A percentile compares a stretch with the other conserved stretches of the same genome.
These are phyloP conservation scores for Microdon myrmicae DNA, from an alignment of 2,888 invertebrate species.

Conservation along the genomic window DNA sequence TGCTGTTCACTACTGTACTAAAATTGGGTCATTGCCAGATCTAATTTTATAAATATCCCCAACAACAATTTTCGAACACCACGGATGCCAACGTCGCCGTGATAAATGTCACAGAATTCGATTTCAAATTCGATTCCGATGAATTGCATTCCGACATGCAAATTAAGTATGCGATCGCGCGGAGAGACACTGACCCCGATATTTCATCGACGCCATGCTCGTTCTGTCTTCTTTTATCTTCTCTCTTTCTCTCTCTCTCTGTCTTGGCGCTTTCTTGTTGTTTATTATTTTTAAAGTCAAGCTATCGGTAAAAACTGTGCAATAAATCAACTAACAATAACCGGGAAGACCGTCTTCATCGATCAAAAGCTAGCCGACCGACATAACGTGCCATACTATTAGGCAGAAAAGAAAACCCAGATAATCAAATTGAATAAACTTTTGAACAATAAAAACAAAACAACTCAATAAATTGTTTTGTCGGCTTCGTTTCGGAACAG, in stretches of 20 bases:
- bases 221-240: conserved; percentile 7
- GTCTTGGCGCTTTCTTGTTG: too few species aligned
- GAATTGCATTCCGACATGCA: conserved; percentile 50
- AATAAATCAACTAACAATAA: neutral
- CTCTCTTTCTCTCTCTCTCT: conserved; percentile 1
- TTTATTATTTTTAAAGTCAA: conserved; percentile 50
- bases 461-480: conserved; percentile 20
- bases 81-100: conserved; percentile 3
- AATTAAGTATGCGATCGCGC: conserved; percentile 40
- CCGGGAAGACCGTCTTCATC: neutral
- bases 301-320: conserved; percentile 30
- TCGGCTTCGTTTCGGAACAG: conserved; percentile 33
- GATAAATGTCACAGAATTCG: conserved; percentile 40
- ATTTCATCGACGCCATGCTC: too few species aligned
- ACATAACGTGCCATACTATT: too few species aligned
- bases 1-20: too few species aligned
- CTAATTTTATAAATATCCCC: conserved; percentile 43
- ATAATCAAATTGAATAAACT: conserved; percentile 44
- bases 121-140: conserved; percentile 20
- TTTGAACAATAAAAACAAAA: too few species aligned
- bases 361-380: too few species aligned
- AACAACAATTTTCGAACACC: conserved; percentile 1
- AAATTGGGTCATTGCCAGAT: conserved; percentile 52
- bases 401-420: conserved; percentile 27
- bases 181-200: conserved; percentile 51